Conservation (phyloP, 1,140 invertebrate genomes). For the Drosophila pseudoobscura region DNA sequence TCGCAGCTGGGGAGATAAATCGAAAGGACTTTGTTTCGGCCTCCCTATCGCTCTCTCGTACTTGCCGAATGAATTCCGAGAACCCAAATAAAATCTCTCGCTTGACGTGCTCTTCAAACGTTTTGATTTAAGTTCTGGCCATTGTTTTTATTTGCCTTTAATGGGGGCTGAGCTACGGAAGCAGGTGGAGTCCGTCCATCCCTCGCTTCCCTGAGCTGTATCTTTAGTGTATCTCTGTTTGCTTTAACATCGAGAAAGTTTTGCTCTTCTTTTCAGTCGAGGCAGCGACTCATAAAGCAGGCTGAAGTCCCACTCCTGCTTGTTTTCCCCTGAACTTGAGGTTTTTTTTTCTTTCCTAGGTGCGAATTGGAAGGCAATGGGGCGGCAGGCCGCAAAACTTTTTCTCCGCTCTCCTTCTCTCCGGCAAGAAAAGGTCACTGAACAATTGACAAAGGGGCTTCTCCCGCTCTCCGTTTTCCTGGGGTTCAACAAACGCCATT, state of each 20-base stretch:
- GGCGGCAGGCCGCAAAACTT: slow-evolving; percentile 37
- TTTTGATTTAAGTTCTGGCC: slow-evolving; percentile 70
- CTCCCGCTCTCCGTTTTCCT: slow-evolving; percentile 24
- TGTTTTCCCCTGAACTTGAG: slow-evolving; percentile 38
- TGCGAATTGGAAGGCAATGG: slow-evolving; percentile 23
- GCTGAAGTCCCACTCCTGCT: slow-evolving; percentile 25
- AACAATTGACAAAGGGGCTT: slow-evolving; percentile 66
- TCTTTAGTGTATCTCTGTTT: slow-evolving; percentile 60
- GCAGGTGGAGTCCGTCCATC: slow-evolving; percentile 3
- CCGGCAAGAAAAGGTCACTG: slow-evolving; percentile 68
- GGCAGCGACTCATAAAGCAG: slow-evolving; percentile 45
- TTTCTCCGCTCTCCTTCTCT: slow-evolving; percentile 16
- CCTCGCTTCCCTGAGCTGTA: slow-evolving; percentile 20
- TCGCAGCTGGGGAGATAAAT: slow-evolving; percentile 19
- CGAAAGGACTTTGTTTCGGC: slow-evolving; percentile 39
- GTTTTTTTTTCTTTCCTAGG: slow-evolving; percentile 35
- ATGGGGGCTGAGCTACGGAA: slow-evolving; percentile 29
- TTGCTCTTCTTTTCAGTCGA: slow-evolving; percentile 31
- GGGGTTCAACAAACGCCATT: slow-evolving; percentile 53
- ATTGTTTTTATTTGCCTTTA: slow-evolving; percentile 72
- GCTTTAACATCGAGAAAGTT: slow-evolving; percentile 73
- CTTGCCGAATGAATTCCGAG: slow-evolving; percentile 16
- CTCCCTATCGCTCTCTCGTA: slow-evolving; percentile 12
- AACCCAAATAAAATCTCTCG: slow-evolving; percentile 36
- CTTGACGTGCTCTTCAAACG: slow-evolving; percentile 13